A percentile compares a stretch with the other conserved stretches of the same genome.
phyloP scores from a whole-genome alignment of 2,888 invertebrate species.

The Macaria notata region DNA sequence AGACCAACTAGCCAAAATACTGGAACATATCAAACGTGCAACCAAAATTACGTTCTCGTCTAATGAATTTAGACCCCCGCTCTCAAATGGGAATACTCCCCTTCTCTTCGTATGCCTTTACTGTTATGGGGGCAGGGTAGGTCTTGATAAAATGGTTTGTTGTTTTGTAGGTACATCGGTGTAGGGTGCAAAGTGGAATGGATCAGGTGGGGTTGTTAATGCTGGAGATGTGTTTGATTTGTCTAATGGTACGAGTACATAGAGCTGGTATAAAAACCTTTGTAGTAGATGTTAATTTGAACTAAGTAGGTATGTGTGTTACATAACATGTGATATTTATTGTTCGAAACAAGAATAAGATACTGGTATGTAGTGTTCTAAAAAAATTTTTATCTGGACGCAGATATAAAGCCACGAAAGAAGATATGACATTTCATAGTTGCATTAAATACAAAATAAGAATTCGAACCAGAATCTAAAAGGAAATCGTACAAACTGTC shows the following conservation, averaged over 20 bases:
- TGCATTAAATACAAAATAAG: conserved; percentile 18
- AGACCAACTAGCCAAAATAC: conserved; percentile 1
- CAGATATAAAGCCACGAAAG: too few species aligned
- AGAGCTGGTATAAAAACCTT: too few species aligned
- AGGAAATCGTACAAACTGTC: conserved; percentile 31
- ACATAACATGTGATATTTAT: too few species aligned
- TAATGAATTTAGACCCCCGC: conserved; percentile 44
- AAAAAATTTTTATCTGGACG: too few species aligned
- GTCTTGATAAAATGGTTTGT: conserved; percentile 41
- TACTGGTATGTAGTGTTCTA: too few species aligned
- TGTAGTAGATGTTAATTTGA: too few species aligned
- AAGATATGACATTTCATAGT: too few species aligned
- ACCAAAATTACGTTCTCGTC: conserved; percentile 29
- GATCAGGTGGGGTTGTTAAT: conserved; percentile 49
- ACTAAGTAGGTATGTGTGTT: too few species aligned
- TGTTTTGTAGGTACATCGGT: conserved; percentile 30
- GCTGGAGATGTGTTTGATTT: conserved; percentile 44
- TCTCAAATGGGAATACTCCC: conserved; percentile 33
- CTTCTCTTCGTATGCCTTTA: conserved; percentile 29
- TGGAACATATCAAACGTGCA: conserved; percentile 46
- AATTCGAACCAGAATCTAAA: conserved; percentile 19
- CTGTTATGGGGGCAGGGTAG: conserved; percentile 33
- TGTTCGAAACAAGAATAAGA: too few species aligned
- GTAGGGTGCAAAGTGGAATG: conserved; percentile 47
- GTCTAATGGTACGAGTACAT: too few species aligned